These are phyloP conservation scores for Percina caprodes DNA, from an alignment of 2,113 vertebrate species.

Conservation along the genomic window DNA sequence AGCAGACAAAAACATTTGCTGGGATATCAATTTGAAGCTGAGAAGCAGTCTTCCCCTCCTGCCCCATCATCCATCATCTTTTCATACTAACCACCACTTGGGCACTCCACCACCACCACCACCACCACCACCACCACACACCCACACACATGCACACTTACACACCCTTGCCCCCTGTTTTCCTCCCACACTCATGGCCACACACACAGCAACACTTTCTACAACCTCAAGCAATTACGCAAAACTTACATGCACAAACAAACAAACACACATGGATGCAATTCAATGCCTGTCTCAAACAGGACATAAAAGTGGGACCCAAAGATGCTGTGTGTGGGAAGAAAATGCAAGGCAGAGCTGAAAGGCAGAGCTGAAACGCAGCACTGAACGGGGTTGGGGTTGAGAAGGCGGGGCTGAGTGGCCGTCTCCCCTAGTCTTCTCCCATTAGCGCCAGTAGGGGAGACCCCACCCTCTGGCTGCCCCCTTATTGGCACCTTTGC, in stretches of 20 bases:
- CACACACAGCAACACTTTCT: conserved; percentile 40
- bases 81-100: conserved; percentile 69
- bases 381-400: conserved; percentile 26
- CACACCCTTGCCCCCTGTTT: conserved; percentile 30
- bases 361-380: conserved; percentile 37
- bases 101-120: conserved; percentile 32
- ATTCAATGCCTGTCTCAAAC: conserved; percentile 2
- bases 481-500: conserved; percentile 88
- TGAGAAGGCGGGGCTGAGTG: conserved; percentile 58
- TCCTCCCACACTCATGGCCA: conserved; percentile 44
- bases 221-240: conserved; percentile 36
- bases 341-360: conserved; percentile 65
- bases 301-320: conserved; percentile 47
- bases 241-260: conserved; percentile 20
- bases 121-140: neutral
- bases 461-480: conserved; percentile 82
- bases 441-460: conserved; percentile 84
- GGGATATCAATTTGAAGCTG: conserved; percentile 95
- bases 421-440: conserved; percentile 79
- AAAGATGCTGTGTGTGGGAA: conserved; percentile 41
- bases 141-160: conserved; percentile 47
- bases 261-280: neutral
- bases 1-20: conserved; percentile 99
- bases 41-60: conserved; percentile 92
- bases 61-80: conserved; percentile 99